Percentiles rank a stretch among this genome's conserved stretches.
Evolutionary conservation across 2,113 vertebrate species (phyloP).

Genomic region (Zapus hudsonius): DNA sequence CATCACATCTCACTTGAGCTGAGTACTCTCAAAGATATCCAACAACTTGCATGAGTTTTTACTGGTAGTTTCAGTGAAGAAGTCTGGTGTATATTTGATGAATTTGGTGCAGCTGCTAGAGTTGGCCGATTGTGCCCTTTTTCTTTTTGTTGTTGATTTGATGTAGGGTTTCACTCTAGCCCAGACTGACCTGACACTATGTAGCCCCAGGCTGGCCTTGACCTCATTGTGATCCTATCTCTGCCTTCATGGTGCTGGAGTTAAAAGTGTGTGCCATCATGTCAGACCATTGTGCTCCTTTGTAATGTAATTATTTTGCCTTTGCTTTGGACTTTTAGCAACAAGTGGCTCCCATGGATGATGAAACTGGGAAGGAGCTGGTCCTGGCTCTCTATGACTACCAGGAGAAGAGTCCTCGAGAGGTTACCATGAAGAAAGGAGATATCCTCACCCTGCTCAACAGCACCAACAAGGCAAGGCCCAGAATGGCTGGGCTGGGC

Average conservation of each 20-base stretch:
- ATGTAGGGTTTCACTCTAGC: too few species aligned
- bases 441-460: conserved; percentile 98
- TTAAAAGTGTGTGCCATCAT: too few species aligned
- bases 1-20: too few species aligned
- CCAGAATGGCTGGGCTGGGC: rapidly evolving
- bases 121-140: background rate
- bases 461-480: conserved; percentile 96
- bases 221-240: too few species aligned
- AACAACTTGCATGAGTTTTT: background rate
- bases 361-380: conserved; percentile 98
- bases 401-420: conserved; percentile 98
- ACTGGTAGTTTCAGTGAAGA: background rate
- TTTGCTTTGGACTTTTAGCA: conserved; percentile 86
- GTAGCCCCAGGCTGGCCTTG: too few species aligned
- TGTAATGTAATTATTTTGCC: background rate
- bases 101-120: background rate
- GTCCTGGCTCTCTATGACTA: conserved; percentile 98
- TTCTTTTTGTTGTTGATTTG: too few species aligned
- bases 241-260: too few species aligned
- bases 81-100: too few species aligned
- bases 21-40: background rate
- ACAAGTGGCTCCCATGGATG: conserved; percentile 99
- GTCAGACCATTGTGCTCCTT: too few species aligned
- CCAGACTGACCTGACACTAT: too few species aligned
- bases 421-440: conserved; percentile 99